phyloP scores from a whole-genome alignment of 2,797 vertebrate species.

The Chelon labrosus region DNA sequence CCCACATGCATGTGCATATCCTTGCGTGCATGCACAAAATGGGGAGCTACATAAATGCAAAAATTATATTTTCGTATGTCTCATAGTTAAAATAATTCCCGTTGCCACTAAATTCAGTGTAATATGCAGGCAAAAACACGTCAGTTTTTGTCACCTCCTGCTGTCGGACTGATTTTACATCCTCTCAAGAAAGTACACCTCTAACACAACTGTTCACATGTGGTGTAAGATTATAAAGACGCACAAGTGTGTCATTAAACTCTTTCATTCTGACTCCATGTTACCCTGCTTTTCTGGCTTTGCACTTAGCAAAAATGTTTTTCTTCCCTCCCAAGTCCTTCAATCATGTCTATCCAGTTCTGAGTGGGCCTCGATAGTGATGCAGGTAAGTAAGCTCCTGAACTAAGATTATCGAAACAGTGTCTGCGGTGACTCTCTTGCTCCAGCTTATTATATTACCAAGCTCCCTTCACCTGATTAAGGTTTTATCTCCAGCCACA shows the following conservation, averaged over 20 bases:
- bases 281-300: background rate
- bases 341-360: conserved; percentile 51
- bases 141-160: conserved; percentile 6
- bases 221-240: background rate
- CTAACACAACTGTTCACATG: conserved; percentile 1
- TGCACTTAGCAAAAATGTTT: conserved; percentile 28
- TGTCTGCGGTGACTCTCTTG: conserved; percentile 71
- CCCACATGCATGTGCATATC: background rate
- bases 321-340: conserved; percentile 51
- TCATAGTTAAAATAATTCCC: background rate
- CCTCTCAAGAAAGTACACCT: background rate
- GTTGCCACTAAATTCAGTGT: background rate
- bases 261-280: background rate
- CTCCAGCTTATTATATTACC: conserved; percentile 82
- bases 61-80: background rate
- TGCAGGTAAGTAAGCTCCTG: conserved; percentile 57
- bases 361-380: conserved; percentile 47
- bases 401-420: conserved; percentile 72
- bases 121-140: background rate
- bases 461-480: conserved; percentile 73
- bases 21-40: background rate
- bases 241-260: conserved; percentile 15
- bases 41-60: background rate
- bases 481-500: conserved; percentile 81
- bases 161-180: conserved; percentile 14